Evolutionary conservation across 2,113 vertebrate genomes (phyloP).

Genomic region (Strix aluco): DNA sequence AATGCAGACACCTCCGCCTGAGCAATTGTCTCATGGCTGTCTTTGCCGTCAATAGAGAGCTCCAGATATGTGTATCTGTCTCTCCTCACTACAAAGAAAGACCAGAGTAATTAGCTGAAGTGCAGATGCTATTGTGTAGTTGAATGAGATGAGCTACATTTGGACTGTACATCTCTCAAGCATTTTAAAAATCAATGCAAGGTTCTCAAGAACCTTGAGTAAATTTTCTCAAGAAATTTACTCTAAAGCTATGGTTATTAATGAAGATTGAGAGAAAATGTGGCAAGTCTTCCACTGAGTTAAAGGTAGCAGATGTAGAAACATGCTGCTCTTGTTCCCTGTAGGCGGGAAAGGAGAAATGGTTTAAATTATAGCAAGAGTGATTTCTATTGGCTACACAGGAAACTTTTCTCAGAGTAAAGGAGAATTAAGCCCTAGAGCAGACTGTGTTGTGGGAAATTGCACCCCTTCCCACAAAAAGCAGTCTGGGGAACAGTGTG

Average conservation of each 20-base stretch:
- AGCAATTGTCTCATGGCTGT: background rate
- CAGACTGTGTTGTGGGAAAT: background rate
- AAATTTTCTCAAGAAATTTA: background rate
- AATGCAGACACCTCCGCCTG: background rate
- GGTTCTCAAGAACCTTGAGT: too few species aligned
- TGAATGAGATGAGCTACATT: background rate
- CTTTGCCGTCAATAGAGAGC: background rate
- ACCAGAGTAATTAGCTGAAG: background rate
- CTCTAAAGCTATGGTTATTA: background rate
- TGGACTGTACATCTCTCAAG: background rate
- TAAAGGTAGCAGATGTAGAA: background rate
- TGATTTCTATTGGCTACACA: background rate
- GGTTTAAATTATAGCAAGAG: background rate
- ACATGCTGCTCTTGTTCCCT: fast-evolving
- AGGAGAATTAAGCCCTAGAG: background rate
- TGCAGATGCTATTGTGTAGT: background rate
- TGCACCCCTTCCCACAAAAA: background rate
- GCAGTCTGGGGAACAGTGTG: background rate
- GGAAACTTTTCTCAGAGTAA: background rate
- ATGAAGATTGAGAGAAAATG: background rate
- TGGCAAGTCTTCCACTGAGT: background rate
- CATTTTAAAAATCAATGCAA: background rate
- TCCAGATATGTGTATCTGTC: background rate
- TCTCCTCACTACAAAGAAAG: background rate
- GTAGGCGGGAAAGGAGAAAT: background rate